Evolutionary conservation across 2,113 vertebrate species (phyloP), one percentile per base, ranked within the genome.

Genomic region (Okapia johnstoni): DNA sequence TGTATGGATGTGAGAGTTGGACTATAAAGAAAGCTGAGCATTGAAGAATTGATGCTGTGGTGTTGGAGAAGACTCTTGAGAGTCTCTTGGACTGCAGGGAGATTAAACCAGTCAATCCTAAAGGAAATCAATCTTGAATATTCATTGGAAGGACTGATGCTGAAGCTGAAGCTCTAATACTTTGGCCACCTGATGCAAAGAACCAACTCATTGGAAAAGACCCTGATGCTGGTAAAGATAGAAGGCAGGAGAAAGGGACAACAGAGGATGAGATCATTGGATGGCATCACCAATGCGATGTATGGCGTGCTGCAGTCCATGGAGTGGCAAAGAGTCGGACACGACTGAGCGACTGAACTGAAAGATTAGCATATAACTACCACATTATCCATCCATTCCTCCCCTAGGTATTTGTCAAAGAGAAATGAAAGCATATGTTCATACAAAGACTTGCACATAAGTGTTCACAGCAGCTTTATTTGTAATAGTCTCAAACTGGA

Each of bases 381-480:
- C 46, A 81, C 46, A 52, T 81, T 26, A 61, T 40, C 76, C 25
- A 91, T 61, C 11, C 25, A 91, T 52, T 91, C 76, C 4, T 61
- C 73, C 48, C 55, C 57, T 61, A 90, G 11, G 10, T 80, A 90
- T 61, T 61, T 61, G 43, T 46, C 76, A 60, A 50, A 52, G 46
- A 80, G 57, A 91, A 91, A 91, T 81, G 25, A 61, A 61, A 61
- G 89, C 33, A 28, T 80, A 61, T 10, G 21, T 79, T 40, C 73
- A 70, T 12, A 84, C 28, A 91, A 90, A 91, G 55, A 52, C 76
- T 91, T 61, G 25, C 9, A 80, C 33, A 91, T 1, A 91, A 80
- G 25, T 30, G 10, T 40, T 80, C 46, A 81, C 26, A 91, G 46
- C 17, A 61, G 57, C 33, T 91, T 90, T 50, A 36, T 50, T 52